Conservation (phyloP, 2,113 vertebrate species). For the Calonectris borealis region DNA sequence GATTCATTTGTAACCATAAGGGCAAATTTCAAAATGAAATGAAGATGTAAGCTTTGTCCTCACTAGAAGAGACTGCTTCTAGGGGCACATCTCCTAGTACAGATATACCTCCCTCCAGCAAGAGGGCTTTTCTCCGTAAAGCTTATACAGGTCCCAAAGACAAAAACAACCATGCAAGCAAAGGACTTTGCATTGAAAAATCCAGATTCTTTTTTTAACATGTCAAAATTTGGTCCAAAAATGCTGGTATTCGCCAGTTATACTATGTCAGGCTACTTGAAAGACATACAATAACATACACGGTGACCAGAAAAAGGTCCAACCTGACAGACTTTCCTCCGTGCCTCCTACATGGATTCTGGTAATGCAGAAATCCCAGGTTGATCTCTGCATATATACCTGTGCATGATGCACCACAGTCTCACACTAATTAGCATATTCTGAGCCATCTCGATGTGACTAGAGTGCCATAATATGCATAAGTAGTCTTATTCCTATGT, state of each 20-base stretch:
- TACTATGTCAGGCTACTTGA: background rate
- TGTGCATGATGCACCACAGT: background rate
- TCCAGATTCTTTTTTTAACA: background rate
- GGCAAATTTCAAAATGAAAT: background rate
- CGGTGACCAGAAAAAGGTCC: background rate
- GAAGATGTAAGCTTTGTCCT: background rate
- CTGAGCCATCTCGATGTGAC: background rate
- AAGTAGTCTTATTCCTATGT: background rate
- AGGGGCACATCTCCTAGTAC: background rate
- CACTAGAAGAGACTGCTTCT: background rate
- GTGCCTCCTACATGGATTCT: background rate
- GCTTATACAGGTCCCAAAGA: background rate
- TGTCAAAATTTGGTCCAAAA: background rate
- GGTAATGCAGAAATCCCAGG: background rate
- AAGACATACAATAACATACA: background rate
- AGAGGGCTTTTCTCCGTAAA: background rate
- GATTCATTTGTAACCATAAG: background rate
- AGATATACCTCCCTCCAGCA: background rate
- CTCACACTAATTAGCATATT: background rate
- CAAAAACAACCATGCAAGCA: background rate
- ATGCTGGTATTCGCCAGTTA: background rate
- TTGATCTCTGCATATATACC: background rate
- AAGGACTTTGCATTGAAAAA: background rate
- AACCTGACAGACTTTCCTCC: background rate
- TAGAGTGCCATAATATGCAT: background rate